These are phyloP conservation scores for Sitta europaea DNA, from an alignment of 2,113 vertebrate genomes.

Conservation along the genomic window DNA sequence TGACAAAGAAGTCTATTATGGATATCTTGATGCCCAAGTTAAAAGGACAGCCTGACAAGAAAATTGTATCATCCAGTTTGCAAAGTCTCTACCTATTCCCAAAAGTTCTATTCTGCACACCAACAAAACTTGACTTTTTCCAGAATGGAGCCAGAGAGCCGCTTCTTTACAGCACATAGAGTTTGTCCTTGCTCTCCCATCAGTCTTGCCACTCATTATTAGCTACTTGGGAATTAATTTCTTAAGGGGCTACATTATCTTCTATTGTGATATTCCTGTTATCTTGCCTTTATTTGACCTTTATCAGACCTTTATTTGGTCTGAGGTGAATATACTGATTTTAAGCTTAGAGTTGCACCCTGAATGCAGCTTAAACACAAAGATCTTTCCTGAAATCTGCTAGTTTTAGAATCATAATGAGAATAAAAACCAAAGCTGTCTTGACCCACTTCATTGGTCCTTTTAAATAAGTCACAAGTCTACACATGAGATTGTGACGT, in stretches of 20 bases:
- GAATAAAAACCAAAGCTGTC: not conserved
- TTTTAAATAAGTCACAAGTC: not conserved
- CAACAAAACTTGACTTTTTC: not conserved
- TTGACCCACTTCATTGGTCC: not conserved
- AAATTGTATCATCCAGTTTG: not conserved
- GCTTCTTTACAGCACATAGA: not conserved
- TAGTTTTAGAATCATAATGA: not conserved
- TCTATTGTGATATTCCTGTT: not conserved
- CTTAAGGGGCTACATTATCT: not conserved
- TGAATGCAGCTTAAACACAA: not conserved
- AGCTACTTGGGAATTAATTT: not conserved
- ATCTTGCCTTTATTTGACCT: not conserved
- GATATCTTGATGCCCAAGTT: not conserved
- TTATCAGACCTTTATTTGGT: not conserved
- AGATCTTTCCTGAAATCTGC: not conserved
- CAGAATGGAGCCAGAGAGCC: not conserved
- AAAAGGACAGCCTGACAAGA: conserved; percentile 16
- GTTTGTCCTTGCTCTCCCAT: not conserved
- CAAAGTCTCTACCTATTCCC: not conserved
- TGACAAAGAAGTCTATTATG: not conserved
- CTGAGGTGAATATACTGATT: not conserved
- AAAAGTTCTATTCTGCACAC: not conserved
- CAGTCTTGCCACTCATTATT: not conserved
- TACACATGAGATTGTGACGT: not conserved
- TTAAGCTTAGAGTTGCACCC: not conserved